Evolutionary conservation across 2,797 vertebrate species (phyloP).

Genomic region (Phylloscopus collybita): DNA sequence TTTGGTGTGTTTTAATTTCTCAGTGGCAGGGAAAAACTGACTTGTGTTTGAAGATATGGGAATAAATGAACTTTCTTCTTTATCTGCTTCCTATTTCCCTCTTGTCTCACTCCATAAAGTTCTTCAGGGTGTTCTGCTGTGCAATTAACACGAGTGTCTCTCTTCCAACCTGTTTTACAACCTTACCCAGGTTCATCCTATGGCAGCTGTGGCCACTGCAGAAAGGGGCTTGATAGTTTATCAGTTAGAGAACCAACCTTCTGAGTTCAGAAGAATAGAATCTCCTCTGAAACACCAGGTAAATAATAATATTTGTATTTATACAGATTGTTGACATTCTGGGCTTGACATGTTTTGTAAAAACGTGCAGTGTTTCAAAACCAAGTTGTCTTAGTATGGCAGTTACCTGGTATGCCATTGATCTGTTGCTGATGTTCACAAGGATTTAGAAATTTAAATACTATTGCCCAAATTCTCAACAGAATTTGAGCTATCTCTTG

Average conservation of each 20-base stretch:
- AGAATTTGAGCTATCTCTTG: neutral
- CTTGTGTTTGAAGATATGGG: neutral
- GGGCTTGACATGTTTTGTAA: neutral
- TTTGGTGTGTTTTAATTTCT: neutral
- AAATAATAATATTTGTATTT: neutral
- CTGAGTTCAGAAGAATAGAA: slow-evolving; percentile 96
- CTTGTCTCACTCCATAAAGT: neutral
- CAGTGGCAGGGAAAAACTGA: neutral
- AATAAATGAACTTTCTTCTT: neutral
- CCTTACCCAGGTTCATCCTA: slow-evolving; percentile 88
- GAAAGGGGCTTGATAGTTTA: slow-evolving; percentile 97
- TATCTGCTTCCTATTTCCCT: neutral
- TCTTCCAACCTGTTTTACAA: neutral
- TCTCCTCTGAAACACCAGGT: slow-evolving; percentile 99
- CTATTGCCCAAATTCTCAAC: neutral
- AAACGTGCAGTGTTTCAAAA: neutral
- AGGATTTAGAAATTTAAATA: neutral
- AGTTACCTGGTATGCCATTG: neutral
- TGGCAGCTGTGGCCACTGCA: slow-evolving; percentile 98
- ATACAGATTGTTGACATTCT: neutral
- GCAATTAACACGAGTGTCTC: neutral
- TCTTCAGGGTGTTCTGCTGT: neutral
- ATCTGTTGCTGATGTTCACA: neutral
- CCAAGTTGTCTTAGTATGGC: neutral
- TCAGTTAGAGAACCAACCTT: slow-evolving; percentile 96